Evolutionary conservation across 2,888 invertebrate species (phyloP), one percentile per base, ranked within the genome.

Genomic region (Panorpa germanica): DNA sequence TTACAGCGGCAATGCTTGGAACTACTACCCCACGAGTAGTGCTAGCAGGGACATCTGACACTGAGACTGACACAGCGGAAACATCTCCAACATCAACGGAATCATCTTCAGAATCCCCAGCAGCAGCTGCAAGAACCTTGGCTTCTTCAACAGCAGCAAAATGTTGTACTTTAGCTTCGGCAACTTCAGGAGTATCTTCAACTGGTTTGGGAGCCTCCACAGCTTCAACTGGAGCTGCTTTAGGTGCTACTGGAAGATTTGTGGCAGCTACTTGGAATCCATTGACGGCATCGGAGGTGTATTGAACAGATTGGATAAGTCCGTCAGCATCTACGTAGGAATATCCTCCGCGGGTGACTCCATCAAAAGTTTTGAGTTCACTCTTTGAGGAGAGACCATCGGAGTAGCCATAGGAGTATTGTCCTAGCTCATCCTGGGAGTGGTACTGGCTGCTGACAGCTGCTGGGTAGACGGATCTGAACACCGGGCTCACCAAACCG

Each of bases 241-340:
- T 40, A 35, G 54, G 52, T 3, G 49, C 46, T 36, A 44, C 45
- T 27, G 70, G 70, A 24, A 65, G 46, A 43, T 70, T 69, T 15
- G 64, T 65, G 23, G 63, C 68, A 4, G 65, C 61, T 8, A 66
- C 60, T 25, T 65, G 62, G 50, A 70, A 70, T 14, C 70, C 70
- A 37, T 60, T 53, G 13, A 53, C 41, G 13, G 57, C 52, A 35
- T 68, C 67, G 18, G 65, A 59, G 27, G 61, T 55, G 44, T 68
- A 69, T 40, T 62, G 57, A 4, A 64, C 67, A 3, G 59, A 59
- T 45, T 70, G 70, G 4, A 67, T 40, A 39, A 63, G 52, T 11
- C 68, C 68, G 34, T 65, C 53, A 12, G 62, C 56, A 45, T 70
- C 70, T 15, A 70, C 47, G 45, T 69, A 70, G 23, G 62, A 60